phyloP scores from a whole-genome alignment of 2,888 invertebrate species.

The Ctenicera cuprea region DNA sequence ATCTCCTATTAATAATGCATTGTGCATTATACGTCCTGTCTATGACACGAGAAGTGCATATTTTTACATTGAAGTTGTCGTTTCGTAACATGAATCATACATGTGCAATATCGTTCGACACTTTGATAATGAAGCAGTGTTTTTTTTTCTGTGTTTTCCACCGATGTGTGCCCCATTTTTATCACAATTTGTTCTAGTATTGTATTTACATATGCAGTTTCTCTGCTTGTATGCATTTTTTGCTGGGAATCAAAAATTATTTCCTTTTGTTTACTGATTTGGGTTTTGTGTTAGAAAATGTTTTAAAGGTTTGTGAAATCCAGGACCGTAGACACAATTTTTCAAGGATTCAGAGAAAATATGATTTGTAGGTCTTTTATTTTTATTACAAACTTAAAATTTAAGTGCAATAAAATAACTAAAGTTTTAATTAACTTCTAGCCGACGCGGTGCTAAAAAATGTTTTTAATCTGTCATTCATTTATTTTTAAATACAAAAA shows the following conservation, averaged over 20 bases:
- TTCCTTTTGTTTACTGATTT: constrained; percentile 1
- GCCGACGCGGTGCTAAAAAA: no score
- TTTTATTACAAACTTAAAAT: no score
- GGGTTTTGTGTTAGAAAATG: background rate
- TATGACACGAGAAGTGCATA: constrained; percentile 72
- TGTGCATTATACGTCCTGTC: constrained; percentile 71
- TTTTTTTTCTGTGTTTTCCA: constrained; percentile 61
- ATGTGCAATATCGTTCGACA: constrained; percentile 72
- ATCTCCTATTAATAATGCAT: constrained; percentile 72
- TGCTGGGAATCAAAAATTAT: background rate
- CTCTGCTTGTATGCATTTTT: background rate
- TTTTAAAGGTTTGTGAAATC: no score
- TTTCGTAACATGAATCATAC: constrained; percentile 72
- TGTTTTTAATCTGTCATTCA: no score
- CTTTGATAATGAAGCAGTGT: constrained; percentile 71
- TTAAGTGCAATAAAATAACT: no score
- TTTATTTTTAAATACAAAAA: no score
- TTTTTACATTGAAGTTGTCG: constrained; percentile 72
- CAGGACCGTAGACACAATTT: no score
- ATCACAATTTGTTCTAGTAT: constrained; percentile 63
- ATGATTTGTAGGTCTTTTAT: no score
- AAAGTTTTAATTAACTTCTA: no score
- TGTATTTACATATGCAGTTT: constrained; percentile 63
- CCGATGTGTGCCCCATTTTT: constrained; percentile 66
- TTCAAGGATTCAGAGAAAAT: no score